phyloP scores from a whole-genome alignment of 2,797 vertebrate species.

The Macropus fuliginosus region DNA sequence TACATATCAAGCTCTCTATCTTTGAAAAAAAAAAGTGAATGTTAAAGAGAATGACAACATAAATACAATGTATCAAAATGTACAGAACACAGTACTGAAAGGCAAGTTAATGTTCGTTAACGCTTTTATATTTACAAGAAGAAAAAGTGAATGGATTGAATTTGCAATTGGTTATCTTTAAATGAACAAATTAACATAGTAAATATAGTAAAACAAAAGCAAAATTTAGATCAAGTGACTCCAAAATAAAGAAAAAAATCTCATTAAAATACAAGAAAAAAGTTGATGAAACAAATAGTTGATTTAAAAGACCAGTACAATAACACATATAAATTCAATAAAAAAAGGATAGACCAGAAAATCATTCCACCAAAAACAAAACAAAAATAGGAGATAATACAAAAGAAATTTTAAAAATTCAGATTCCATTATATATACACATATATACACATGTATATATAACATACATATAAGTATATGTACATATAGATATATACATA shows the following conservation, averaged over 20 bases:
- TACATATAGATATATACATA: too few species aligned
- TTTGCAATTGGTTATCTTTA: neutral
- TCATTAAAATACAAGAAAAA: neutral
- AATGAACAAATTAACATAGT: neutral
- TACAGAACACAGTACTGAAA: neutral
- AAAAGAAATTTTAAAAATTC: too few species aligned
- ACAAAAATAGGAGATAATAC: too few species aligned
- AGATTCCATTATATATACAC: too few species aligned
- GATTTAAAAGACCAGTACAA: neutral
- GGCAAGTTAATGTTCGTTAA: neutral
- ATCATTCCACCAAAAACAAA: too few species aligned
- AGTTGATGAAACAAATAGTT: neutral
- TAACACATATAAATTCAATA: too few species aligned
- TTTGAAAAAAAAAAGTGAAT: neutral
- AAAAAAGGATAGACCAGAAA: too few species aligned
- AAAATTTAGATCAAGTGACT: neutral
- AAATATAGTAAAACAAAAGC: neutral
- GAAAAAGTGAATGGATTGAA: neutral
- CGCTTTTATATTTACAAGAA: neutral
- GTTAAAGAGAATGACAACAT: neutral
- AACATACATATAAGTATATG: too few species aligned
- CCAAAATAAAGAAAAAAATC: neutral
- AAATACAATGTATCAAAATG: neutral
- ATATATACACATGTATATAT: too few species aligned
- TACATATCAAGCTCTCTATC: neutral